Evolutionary conservation across 2,797 vertebrate genomes (phyloP).

Genomic region (Lagodon rhomboides): DNA sequence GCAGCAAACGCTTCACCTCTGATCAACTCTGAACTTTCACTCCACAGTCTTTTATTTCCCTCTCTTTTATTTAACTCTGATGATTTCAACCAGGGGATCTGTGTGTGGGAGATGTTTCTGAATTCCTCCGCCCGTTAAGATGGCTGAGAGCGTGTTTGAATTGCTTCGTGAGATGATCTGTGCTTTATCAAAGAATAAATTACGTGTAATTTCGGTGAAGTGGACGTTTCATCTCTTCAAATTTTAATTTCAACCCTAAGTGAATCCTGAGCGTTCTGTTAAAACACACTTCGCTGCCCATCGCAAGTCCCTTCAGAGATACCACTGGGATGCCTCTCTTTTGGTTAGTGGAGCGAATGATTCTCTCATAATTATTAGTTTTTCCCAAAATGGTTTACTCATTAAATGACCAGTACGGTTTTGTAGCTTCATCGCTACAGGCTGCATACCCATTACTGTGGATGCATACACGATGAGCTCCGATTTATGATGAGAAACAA

Average conservation of each 20-base stretch:
- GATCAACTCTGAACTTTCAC: conserved; percentile 44
- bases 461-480: background rate
- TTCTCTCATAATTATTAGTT: conserved; percentile 38
- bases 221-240: conserved; percentile 47
- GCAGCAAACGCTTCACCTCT: conserved; percentile 48
- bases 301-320: conserved; percentile 7
- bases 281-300: conserved; percentile 32
- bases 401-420: conserved; percentile 35
- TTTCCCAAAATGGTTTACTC: conserved; percentile 28
- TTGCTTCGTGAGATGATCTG: conserved; percentile 42
- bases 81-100: conserved; percentile 36
- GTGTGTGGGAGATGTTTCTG: conserved; percentile 34
- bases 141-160: conserved; percentile 47
- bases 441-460: background rate
- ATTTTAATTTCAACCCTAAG: conserved; percentile 46
- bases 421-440: background rate
- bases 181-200: conserved; percentile 39
- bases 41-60: conserved; percentile 35
- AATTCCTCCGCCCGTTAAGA: conserved; percentile 20
- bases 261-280: conserved; percentile 27
- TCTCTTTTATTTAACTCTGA: conserved; percentile 30
- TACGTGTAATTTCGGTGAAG: conserved; percentile 38
- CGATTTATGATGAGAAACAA: background rate
- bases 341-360: conserved; percentile 22
- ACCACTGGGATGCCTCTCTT: conserved; percentile 23